Evolutionary conservation across 2,888 invertebrate genomes (phyloP).

Genomic region (Pseudococcus longispinus): DNA sequence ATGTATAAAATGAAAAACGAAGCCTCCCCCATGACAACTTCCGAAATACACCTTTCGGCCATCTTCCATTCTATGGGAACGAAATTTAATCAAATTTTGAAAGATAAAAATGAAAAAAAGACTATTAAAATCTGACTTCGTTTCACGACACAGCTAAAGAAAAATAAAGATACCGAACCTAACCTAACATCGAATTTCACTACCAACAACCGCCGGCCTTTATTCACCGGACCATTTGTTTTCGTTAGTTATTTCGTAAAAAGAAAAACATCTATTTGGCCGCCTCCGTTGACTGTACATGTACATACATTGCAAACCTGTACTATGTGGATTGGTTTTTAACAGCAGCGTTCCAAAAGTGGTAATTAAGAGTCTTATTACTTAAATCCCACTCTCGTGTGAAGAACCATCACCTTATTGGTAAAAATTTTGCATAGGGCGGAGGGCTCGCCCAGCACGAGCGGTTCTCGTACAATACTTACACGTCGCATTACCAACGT

Average conservation of each 20-base stretch:
- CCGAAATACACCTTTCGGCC: too few species aligned
- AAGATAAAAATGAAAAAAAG: too few species aligned
- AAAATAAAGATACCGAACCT: too few species aligned
- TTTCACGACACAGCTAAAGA: too few species aligned
- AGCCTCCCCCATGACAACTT: too few species aligned
- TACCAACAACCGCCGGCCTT: neutral
- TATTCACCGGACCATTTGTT: neutral
- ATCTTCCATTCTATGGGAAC: too few species aligned
- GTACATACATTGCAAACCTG: neutral
- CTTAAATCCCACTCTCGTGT: slow-evolving; percentile 46
- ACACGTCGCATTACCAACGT: slow-evolving; percentile 93
- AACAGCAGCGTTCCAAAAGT: slow-evolving; percentile 32
- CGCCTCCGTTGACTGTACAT: neutral
- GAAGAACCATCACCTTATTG: slow-evolving; percentile 45
- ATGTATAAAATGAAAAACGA: too few species aligned
- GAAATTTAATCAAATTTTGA: too few species aligned
- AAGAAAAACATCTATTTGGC: neutral
- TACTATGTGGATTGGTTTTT: neutral
- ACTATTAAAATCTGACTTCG: too few species aligned
- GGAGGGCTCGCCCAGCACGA: neutral
- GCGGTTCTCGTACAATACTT: slow-evolving; percentile 64
- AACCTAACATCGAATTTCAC: too few species aligned
- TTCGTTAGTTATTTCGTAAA: neutral
- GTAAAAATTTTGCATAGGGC: slow-evolving; percentile 7
- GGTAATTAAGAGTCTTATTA: slow-evolving; percentile 46